A percentile compares a stretch with the other conserved stretches of the same genome.
These are phyloP conservation scores for Tetraodon nigroviridis DNA, from an alignment of 2,113 vertebrate genomes.

Conservation along the genomic window DNA sequence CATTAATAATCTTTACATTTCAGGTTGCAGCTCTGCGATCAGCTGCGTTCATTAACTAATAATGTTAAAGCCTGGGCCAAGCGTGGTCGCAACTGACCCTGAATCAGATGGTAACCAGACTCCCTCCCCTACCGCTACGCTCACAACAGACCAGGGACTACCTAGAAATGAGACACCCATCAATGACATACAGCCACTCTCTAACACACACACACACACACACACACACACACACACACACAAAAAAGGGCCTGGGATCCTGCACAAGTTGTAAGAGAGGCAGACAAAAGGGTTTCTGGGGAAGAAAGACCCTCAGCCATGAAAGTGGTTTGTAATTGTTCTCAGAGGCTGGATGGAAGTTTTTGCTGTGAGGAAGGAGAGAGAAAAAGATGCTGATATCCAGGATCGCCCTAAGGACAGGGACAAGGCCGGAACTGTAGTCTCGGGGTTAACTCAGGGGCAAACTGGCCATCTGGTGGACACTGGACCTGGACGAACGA, in stretches of 20 bases:
- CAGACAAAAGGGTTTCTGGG: slow-evolving; percentile 1
- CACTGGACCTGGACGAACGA: too few species aligned
- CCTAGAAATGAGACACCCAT: slow-evolving; percentile 65
- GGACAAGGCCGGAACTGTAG: too few species aligned
- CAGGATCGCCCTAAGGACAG: background rate
- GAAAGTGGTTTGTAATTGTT: background rate
- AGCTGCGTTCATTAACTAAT: slow-evolving; percentile 54
- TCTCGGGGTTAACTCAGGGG: too few species aligned
- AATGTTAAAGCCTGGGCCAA: slow-evolving; percentile 33
- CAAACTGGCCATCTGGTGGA: too few species aligned
- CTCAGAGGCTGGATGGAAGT: background rate
- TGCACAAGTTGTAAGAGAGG: slow-evolving; percentile 7
- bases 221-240: background rate
- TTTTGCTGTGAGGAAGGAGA: background rate
- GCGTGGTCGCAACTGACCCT: slow-evolving; percentile 49
- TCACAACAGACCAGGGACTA: slow-evolving; percentile 57
- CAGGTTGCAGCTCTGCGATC: slow-evolving; percentile 49
- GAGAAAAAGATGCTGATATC: background rate
- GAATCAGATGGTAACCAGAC: slow-evolving; percentile 65
- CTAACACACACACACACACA: slow-evolving; percentile 6
- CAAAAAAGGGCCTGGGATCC: background rate
- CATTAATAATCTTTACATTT: slow-evolving; percentile 37
- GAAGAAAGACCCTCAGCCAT: background rate
- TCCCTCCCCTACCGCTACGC: slow-evolving; percentile 24
- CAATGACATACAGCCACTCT: slow-evolving; percentile 15